phyloP scores from a whole-genome alignment of 2,797 vertebrate genomes.

The Notolepis coatsorum region DNA sequence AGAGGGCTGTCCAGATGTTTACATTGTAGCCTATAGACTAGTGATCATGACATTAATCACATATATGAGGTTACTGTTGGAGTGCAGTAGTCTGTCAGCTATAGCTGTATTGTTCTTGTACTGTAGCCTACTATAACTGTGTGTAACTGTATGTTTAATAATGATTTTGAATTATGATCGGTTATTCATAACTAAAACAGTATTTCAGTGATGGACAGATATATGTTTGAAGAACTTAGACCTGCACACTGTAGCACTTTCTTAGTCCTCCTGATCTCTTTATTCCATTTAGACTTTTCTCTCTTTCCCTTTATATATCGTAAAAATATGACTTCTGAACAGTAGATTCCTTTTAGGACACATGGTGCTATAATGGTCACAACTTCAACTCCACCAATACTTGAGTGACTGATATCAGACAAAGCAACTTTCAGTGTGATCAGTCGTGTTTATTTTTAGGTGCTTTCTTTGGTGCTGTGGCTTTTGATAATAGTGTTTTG shows the following conservation, averaged over 20 bases:
- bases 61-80: neutral
- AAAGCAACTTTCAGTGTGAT: constrained; percentile 3
- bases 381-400: constrained; percentile 40
- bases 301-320: neutral
- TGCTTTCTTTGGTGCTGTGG: constrained; percentile 34
- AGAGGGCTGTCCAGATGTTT: constrained; percentile 27
- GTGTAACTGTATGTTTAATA: neutral
- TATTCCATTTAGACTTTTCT: neutral
- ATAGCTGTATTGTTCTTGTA: neutral
- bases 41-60: neutral
- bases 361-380: constrained; percentile 60
- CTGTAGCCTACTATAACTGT: constrained; percentile 5
- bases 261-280: neutral
- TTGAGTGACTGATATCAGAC: constrained; percentile 19
- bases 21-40: constrained; percentile 3
- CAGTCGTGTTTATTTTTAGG: neutral
- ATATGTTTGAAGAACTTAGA: constrained; percentile 1
- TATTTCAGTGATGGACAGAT: neutral
- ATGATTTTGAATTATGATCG: constrained; percentile 24
- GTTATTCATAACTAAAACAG: constrained; percentile 8
- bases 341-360: neutral
- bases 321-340: constrained; percentile 1
- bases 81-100: constrained; percentile 21
- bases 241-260: constrained; percentile 62
- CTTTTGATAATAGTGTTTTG: constrained; percentile 3